A percentile compares a stretch with the other conserved stretches of the same genome.
phyloP scores from a whole-genome alignment of 2,113 vertebrate genomes.

The Otus sunia region DNA sequence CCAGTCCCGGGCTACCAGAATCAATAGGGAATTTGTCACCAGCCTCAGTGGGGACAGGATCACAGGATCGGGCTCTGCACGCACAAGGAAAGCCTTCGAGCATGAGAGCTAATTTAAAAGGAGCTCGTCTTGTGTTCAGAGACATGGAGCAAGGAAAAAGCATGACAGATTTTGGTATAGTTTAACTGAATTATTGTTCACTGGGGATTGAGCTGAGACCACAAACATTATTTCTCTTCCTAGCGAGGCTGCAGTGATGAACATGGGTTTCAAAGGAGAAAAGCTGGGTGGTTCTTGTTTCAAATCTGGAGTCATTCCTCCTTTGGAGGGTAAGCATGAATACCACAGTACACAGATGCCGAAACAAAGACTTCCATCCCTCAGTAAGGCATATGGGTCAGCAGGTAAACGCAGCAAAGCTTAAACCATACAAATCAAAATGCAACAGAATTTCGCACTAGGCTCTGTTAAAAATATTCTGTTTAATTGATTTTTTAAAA shows the following conservation, averaged over 20 bases:
- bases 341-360: neutral
- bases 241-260: neutral
- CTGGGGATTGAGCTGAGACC: constrained; percentile 36
- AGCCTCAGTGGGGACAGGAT: neutral
- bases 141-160: neutral
- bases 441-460: neutral
- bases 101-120: constrained; percentile 65
- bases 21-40: constrained; percentile 26
- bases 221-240: constrained; percentile 43
- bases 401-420: neutral
- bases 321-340: neutral
- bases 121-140: constrained; percentile 35
- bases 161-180: constrained; percentile 30
- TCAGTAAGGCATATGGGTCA: neutral
- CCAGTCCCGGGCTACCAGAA: neutral
- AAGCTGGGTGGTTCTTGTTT: constrained; percentile 12
- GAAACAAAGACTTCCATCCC: neutral
- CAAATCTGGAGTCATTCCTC: neutral
- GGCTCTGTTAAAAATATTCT: constrained; percentile 62
- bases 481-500: constrained; percentile 75
- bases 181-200: constrained; percentile 35
- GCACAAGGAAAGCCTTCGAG: constrained; percentile 45
- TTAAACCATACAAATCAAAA: neutral
- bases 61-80: neutral
- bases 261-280: constrained; percentile 5